Percentiles rank a stretch among this genome's conserved stretches.
phyloP scores from a whole-genome alignment of 2,113 vertebrate genomes.

The Mystacornis crossleyi region DNA sequence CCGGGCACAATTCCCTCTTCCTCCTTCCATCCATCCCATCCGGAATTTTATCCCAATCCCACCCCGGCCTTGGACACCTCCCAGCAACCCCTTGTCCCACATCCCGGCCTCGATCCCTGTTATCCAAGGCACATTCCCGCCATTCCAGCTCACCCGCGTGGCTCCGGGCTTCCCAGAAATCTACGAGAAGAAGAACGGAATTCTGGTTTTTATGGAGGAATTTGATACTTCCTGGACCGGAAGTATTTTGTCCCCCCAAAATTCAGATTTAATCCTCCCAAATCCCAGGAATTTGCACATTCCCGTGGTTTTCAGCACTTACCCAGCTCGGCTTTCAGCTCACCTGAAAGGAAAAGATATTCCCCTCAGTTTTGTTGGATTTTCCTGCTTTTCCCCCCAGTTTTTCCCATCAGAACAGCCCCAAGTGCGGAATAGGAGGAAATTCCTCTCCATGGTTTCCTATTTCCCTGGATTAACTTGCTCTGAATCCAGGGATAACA shows the following conservation, averaged over 20 bases:
- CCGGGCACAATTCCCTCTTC: not conserved
- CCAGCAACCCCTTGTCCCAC: not conserved
- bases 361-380: not conserved
- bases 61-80: not conserved
- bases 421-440: too few relatives aligned
- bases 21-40: not conserved
- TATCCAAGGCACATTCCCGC: not conserved
- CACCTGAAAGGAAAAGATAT: not conserved
- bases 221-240: not conserved
- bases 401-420: not conserved
- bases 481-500: not conserved
- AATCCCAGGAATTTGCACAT: not conserved
- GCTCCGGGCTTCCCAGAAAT: not conserved
- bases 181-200: not conserved
- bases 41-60: not conserved
- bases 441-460: not conserved
- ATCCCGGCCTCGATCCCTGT: not conserved
- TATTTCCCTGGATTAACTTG: not conserved
- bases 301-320: not conserved
- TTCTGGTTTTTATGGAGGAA: not conserved
- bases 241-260: not conserved
- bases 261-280: not conserved
- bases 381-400: fast-evolving
- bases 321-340: not conserved
- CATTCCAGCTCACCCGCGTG: not conserved